Percentiles rank a stretch among this genome's conserved stretches.
phyloP scores from a whole-genome alignment of 92 coral and sea anemone genomes.

The Scolanthus callimorphus region DNA sequence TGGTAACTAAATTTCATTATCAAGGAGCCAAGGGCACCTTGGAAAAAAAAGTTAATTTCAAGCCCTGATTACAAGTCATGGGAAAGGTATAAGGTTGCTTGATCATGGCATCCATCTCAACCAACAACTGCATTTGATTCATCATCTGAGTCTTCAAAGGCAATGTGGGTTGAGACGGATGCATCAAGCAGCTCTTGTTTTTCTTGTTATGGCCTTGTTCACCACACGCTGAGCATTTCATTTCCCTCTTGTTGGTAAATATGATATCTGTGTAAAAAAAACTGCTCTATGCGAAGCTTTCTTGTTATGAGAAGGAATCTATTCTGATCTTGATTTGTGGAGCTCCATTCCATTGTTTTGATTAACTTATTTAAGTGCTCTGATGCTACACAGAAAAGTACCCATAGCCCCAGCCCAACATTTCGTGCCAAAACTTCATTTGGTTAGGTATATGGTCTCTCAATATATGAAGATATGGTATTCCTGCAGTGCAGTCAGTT shows the following conservation, averaged over 20 bases:
- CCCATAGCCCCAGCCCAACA: conserved; percentile 45
- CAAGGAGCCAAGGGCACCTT: too few relatives aligned
- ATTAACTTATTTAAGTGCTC: conserved; percentile 29
- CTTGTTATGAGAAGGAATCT: conserved; percentile 3
- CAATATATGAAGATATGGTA: conserved; percentile 23
- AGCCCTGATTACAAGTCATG: too few relatives aligned
- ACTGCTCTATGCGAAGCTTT: conserved; percentile 25
- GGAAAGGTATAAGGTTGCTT: too few relatives aligned
- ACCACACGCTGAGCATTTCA: conserved; percentile 23
- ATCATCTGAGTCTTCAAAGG: conserved; percentile 22
- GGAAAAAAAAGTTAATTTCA: too few relatives aligned
- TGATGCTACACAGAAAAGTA: conserved; percentile 32
- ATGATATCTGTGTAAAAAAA: conserved; percentile 19
- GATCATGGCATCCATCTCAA: too few relatives aligned
- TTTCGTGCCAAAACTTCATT: conserved; percentile 25
- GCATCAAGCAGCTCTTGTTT: conserved; percentile 30
- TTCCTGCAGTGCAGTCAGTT: conserved; percentile 16
- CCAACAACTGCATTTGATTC: too few relatives aligned
- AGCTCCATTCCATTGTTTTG: conserved; percentile 35
- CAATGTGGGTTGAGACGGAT: conserved; percentile 26
- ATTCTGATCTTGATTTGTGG: conserved; percentile 20
- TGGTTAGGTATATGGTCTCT: conserved; percentile 20
- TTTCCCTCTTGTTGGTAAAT: conserved; percentile 5
- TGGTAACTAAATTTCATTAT: too few relatives aligned
- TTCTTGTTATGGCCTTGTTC: conserved; percentile 29